Evolutionary conservation across 2,797 vertebrate genomes (phyloP).

Genomic region (Erithacus rubecula): DNA sequence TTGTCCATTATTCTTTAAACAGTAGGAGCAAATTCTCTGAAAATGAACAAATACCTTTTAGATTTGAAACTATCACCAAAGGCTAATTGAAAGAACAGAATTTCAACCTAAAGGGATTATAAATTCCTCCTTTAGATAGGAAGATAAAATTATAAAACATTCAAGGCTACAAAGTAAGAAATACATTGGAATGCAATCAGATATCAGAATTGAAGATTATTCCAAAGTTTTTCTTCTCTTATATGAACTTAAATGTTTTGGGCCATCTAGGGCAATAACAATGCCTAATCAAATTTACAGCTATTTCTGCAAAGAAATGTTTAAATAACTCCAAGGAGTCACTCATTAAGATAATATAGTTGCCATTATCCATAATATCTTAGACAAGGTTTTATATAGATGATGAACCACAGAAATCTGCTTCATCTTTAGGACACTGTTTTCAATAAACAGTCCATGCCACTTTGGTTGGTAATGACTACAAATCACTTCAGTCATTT

Average conservation of each 20-base stretch:
- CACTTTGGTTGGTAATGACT: background rate
- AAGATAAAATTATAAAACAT: slow-evolving; percentile 62
- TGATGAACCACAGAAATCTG: background rate
- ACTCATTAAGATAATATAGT: background rate
- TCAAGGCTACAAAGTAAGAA: slow-evolving; percentile 31
- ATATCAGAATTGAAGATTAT: slow-evolving; percentile 50
- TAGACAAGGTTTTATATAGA: background rate
- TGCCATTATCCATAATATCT: background rate
- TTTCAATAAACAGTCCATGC: background rate
- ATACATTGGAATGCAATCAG: slow-evolving; percentile 60
- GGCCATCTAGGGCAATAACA: background rate
- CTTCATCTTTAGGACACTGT: background rate
- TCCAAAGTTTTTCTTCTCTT: slow-evolving; percentile 32
- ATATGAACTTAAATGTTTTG: slow-evolving; percentile 12
- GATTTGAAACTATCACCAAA: slow-evolving; percentile 56
- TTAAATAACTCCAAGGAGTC: background rate
- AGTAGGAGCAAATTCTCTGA: slow-evolving; percentile 28
- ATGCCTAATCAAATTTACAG: slow-evolving; percentile 24
- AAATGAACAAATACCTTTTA: slow-evolving; percentile 50
- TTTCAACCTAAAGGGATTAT: slow-evolving; percentile 35
- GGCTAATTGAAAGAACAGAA: slow-evolving; percentile 55
- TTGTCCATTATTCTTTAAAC: slow-evolving; percentile 2
- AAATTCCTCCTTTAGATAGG: slow-evolving; percentile 33
- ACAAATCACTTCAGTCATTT: background rate
- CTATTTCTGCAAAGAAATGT: background rate